phyloP scores from a whole-genome alignment of 2,888 invertebrate genomes.

The Selenia dentaria region DNA sequence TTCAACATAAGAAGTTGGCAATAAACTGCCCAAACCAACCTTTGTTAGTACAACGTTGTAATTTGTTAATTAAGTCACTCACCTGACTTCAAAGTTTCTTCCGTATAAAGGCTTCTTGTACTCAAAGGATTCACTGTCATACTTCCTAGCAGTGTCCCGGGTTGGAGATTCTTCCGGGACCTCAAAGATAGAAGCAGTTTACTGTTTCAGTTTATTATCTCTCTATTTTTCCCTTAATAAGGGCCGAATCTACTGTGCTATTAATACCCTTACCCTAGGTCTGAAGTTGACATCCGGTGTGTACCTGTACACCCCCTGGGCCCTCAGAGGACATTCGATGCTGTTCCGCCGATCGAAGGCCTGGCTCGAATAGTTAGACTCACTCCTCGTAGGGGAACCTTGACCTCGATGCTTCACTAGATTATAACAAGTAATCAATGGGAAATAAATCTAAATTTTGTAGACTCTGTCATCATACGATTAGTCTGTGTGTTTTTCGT shows the following conservation, averaged over 20 bases:
- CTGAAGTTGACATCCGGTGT: neutral
- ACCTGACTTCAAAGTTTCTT: constrained; percentile 44
- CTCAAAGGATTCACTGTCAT: constrained; percentile 15
- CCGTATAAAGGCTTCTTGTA: constrained; percentile 20
- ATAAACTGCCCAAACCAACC: too few relatives aligned
- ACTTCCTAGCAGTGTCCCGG: constrained; percentile 33
- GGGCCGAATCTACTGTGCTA: too few relatives aligned
- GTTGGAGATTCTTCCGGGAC: constrained; percentile 31
- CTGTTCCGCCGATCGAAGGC: neutral
- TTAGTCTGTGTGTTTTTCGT: too few relatives aligned
- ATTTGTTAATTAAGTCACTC: too few relatives aligned
- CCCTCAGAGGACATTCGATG: neutral
- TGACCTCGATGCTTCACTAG: too few relatives aligned
- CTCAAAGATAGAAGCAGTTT: neutral
- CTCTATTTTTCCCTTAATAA: too few relatives aligned
- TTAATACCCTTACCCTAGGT: constrained; percentile 5
- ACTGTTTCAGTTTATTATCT: too few relatives aligned
- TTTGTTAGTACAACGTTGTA: too few relatives aligned
- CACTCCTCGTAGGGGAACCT: neutral
- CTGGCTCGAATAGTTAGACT: neutral
- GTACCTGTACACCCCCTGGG: neutral
- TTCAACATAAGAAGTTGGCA: too few relatives aligned
- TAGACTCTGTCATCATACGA: too few relatives aligned
- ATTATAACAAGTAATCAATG: too few relatives aligned
- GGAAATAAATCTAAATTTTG: too few relatives aligned